Evolutionary conservation across 2,797 vertebrate genomes (phyloP), one percentile per base, ranked within the genome.

Genomic region (Monodelphis domestica): DNA sequence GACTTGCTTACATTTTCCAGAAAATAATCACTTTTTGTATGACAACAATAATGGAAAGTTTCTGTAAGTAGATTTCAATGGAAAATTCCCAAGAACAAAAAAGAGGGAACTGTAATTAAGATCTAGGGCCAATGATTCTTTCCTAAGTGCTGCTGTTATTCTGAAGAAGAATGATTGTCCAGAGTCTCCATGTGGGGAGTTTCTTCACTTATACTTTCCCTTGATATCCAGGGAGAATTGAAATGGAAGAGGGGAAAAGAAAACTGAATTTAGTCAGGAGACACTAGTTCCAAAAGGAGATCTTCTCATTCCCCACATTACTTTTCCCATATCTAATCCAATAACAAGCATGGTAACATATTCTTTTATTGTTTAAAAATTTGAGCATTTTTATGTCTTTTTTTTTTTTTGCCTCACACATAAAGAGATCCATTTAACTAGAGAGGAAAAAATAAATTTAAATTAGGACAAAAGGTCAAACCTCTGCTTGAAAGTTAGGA

Each of bases 31-130:
- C 2, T 57, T 89, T 94, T 93, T 88, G 90, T 91, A 57, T 89
- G 89, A 38, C 45, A 91, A 88, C 29, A 88, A 12, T 87, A 87
- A 24, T 92, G 87, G 92, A 63, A 91, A 63, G 45, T 89, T 95
- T 91, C 54, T 89, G 53, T 59, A 91, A 95, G 94, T 93, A 90
- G 38, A 15, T 91, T 12, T 93, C 63, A 90, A 87, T 89, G 90
- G 52, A 57, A 92, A 90, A 95, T 50, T 90, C 28, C 38, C 17
- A 59, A 88, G 91, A 10, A 12, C n/a, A 89, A 28, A 94, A 94
- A 57, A 12, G 4, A 78, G 93, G 88, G 30, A 92, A 7, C 33
- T 51, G 1, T 92, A 54, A 59, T 55, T 30, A 89, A 30, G 92
- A 78, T 53, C n/a, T 91, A 24, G 89, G 70, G 38, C 7, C 70